Evolutionary conservation across 2,888 invertebrate species (phyloP).

Genomic region (Trileptium ribeirensis): DNA sequence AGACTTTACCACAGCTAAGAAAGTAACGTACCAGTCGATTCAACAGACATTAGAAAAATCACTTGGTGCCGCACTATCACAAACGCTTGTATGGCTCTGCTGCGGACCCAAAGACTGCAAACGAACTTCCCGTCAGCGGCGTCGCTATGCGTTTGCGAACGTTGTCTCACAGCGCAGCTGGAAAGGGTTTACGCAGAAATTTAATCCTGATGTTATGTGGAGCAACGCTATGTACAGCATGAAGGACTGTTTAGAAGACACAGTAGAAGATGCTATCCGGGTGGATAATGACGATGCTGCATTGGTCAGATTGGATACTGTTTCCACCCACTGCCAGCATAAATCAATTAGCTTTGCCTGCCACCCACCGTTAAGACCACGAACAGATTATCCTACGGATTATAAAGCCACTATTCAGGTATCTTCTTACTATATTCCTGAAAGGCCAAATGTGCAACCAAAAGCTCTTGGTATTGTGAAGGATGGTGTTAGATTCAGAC

Average conservation of each 20-base stretch:
- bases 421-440: not conserved
- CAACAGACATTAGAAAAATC: no score
- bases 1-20: not conserved
- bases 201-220: not conserved
- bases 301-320: not conserved
- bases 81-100: not conserved
- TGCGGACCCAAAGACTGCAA: not conserved
- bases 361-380: not conserved
- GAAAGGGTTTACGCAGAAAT: not conserved
- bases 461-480: not conserved
- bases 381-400: not conserved
- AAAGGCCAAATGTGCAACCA: not conserved
- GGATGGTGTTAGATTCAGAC: not conserved
- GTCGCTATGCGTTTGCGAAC: not conserved
- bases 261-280: not conserved
- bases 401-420: not conserved
- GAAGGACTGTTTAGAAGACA: not conserved
- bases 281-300: not conserved
- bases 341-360: not conserved
- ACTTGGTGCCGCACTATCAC: not conserved
- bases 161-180: not conserved
- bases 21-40: not conserved
- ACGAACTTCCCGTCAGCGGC: not conserved
- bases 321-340: not conserved
- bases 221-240: not conserved